phyloP scores from a whole-genome alignment of 2,888 invertebrate genomes.

The Apodemia zela region DNA sequence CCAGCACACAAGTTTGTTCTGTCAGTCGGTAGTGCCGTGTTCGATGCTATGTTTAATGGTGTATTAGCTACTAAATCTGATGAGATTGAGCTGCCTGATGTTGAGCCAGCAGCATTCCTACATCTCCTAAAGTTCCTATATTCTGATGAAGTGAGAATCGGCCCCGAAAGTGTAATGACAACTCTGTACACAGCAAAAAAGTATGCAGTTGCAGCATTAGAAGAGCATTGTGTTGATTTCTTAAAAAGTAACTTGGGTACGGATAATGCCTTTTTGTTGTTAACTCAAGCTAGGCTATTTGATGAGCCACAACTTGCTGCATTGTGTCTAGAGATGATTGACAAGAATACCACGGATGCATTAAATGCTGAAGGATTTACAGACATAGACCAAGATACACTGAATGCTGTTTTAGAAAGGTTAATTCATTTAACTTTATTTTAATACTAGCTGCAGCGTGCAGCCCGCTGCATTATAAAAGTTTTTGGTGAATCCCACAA shows the following conservation, averaged over 20 bases:
- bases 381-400: constrained; percentile 89
- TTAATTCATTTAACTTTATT: constrained; percentile 33
- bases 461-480: too few species aligned
- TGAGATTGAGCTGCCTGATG: constrained; percentile 90
- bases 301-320: constrained; percentile 91
- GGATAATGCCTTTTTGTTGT: constrained; percentile 90
- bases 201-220: constrained; percentile 91
- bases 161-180: constrained; percentile 92
- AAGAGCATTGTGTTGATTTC: constrained; percentile 91
- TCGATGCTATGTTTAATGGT: constrained; percentile 93
- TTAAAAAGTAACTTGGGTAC: constrained; percentile 86
- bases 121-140: constrained; percentile 87
- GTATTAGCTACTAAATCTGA: constrained; percentile 84
- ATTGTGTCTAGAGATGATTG: constrained; percentile 89
- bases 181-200: constrained; percentile 93
- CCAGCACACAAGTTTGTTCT: constrained; percentile 91
- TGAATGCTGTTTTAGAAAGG: constrained; percentile 86
- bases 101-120: constrained; percentile 90
- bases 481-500: too few species aligned
- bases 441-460: too few species aligned
- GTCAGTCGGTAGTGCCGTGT: constrained; percentile 91
- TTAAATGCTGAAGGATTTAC: constrained; percentile 89
- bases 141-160: constrained; percentile 91
- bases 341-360: constrained; percentile 90
- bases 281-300: constrained; percentile 89